Base-by-base conservation (phyloP, 2,888 invertebrate species). In the Thysanoteuthis rhombus region DNA sequence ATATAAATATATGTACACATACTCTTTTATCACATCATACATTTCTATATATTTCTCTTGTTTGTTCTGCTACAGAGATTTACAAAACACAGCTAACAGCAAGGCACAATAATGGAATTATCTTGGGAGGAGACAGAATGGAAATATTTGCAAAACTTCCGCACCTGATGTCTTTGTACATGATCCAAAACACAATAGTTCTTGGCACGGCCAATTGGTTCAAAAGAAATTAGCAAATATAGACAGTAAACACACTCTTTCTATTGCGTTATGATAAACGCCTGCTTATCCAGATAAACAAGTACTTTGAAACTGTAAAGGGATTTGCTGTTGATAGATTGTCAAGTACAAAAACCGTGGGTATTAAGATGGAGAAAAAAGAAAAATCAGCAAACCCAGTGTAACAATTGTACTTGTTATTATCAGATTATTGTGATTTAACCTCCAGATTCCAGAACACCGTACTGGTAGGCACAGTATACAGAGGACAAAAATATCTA, bases 41-140 rank as follows among this genome's bases (percentile, higher is more conserved):
- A 75, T 75, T 36, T n/a, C 75, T 75, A n/a, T n/a, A 75, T 75
- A 75, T 75, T n/a, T n/a, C 36, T 36, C 75, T 75, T 75, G 75
- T 75, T 75, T 75, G 75, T 75, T 75, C 75, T 75, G 75, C 75
- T n/a, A 75, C n/a, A 75, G 75, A 75, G 75, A 75, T 75, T 75
- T 75, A 36, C 75, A 75, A n/a, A 75, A 75, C n/a, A n/a, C 75
- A 75, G n/a, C 12, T 16, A 75, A 75, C 75, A 36, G 75, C 75
- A n/a, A n/a, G n/a, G 19, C 75, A 75, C 10, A 75, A 75, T 75
- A 75, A 75, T 75, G 12, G 36, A 75, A 75, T 75, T 75, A 75
- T 75, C 2, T 75, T 75, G 75, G 75, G 75, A 75, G 75, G 75
- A 16, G 75, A n/a, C 75, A n/a, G 75, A n/a, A 75, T n/a, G 5